Evolutionary conservation across 2,797 vertebrate genomes (phyloP).

Genomic region (Eleutherodactylus coqui): DNA sequence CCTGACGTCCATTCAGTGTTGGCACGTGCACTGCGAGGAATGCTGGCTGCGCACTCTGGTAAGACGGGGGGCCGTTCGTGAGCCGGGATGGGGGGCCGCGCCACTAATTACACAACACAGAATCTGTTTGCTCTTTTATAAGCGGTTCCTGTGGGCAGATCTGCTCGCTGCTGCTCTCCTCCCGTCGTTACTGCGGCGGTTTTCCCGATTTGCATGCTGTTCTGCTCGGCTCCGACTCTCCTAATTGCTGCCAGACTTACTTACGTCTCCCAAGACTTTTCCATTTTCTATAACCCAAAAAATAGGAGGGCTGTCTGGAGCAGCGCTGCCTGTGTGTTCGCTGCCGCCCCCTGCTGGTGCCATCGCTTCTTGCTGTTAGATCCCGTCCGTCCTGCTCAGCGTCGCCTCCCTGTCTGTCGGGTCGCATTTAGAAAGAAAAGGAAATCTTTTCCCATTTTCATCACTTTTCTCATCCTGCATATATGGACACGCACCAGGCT

Average conservation of each 20-base stretch:
- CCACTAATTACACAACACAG: conserved; percentile 30
- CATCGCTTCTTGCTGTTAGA: too few species aligned
- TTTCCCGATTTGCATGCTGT: background rate
- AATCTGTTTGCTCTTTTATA: conserved; percentile 28
- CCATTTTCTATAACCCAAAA: background rate
- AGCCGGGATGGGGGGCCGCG: background rate
- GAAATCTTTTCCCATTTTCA: too few species aligned
- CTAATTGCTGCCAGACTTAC: conserved; percentile 25
- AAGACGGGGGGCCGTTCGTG: conserved; percentile 67
- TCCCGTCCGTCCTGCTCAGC: too few species aligned
- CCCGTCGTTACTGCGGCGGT: background rate
- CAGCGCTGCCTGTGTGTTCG: background rate
- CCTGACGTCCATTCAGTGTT: conserved; percentile 98
- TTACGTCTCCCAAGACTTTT: background rate
- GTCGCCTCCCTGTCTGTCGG: too few species aligned
- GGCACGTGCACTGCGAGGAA: conserved; percentile 99
- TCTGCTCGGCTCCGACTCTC: background rate
- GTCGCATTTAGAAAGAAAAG: too few species aligned
- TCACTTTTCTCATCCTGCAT: too few species aligned
- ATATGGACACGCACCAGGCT: too few species aligned
- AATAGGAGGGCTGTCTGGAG: background rate
- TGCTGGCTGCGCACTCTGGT: conserved; percentile 99
- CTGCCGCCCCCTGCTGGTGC: conserved; percentile 1
- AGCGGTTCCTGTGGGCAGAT: conserved; percentile 29
- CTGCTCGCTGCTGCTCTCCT: background rate